phyloP scores from a whole-genome alignment of 2,797 vertebrate genomes.

The Sebastes goodei region DNA sequence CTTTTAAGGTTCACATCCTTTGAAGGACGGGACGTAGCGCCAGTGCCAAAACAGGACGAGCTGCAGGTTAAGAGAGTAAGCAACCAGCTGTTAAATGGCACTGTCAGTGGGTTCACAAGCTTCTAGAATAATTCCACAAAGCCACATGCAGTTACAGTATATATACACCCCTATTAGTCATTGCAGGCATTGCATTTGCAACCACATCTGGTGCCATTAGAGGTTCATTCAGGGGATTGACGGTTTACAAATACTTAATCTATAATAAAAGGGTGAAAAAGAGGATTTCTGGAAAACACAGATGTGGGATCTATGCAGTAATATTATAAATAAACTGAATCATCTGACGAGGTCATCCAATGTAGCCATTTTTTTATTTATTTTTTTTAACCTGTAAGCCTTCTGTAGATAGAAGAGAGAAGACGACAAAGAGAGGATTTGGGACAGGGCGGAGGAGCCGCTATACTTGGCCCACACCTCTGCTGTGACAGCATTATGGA shows the following conservation, averaged over 20 bases:
- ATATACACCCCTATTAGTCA: conserved; percentile 5
- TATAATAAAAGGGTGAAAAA: conserved; percentile 6
- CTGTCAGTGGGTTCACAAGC: conserved; percentile 6
- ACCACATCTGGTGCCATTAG: conserved; percentile 29
- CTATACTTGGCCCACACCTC: conserved; percentile 46
- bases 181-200: conserved; percentile 2
- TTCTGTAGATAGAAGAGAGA: conserved; percentile 4
- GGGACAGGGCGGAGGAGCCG: conserved; percentile 34
- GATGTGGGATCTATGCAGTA: background rate
- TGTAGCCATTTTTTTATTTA: background rate
- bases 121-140: conserved; percentile 25
- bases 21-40: background rate
- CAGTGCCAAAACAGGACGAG: background rate
- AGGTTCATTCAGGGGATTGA: conserved; percentile 33
- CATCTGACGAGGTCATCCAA: background rate
- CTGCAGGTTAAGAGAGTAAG: conserved; percentile 1
- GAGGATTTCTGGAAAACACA: background rate
- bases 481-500: conserved; percentile 78
- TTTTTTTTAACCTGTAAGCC: conserved; percentile 16
- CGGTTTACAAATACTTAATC: conserved; percentile 38
- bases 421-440: conserved; percentile 58
- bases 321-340: background rate
- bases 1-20: conserved; percentile 9
- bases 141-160: background rate
- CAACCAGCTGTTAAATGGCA: conserved; percentile 16